Percentiles rank a stretch among this genome's conserved stretches.
Conservation (phyloP, 2,113 vertebrate species). For the Trinectes maculatus region DNA sequence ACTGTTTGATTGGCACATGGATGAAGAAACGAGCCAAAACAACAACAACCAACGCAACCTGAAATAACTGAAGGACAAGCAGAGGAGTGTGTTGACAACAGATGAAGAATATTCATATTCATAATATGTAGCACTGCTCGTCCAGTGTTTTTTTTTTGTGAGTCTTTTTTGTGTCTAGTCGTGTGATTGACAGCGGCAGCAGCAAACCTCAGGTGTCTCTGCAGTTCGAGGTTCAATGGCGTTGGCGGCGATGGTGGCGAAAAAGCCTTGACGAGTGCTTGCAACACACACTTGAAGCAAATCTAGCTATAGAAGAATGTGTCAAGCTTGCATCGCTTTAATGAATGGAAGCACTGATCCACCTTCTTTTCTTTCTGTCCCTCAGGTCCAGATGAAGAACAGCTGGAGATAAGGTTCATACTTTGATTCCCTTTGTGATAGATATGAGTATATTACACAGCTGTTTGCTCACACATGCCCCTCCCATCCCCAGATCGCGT, state of each 20-base stretch:
- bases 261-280: slow-evolving; percentile 71
- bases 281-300: slow-evolving; percentile 78
- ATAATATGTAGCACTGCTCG: slow-evolving; percentile 36
- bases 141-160: slow-evolving; percentile 37
- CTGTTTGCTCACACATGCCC: slow-evolving; percentile 65
- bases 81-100: slow-evolving; percentile 69
- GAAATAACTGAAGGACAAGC: slow-evolving; percentile 44
- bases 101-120: slow-evolving; percentile 41
- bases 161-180: slow-evolving; percentile 17
- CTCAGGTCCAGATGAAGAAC: slow-evolving; percentile 51
- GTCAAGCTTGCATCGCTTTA: slow-evolving; percentile 62
- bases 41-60: slow-evolving; percentile 26
- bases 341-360: slow-evolving; percentile 78
- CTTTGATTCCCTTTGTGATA: slow-evolving; percentile 57
- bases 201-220: slow-evolving; percentile 50
- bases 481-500: slow-evolving; percentile 37
- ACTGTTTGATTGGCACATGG: slow-evolving; percentile 67
- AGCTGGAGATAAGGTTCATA: no score
- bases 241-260: slow-evolving; percentile 26
- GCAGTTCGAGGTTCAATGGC: slow-evolving; percentile 53
- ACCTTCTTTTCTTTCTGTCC: slow-evolving; percentile 36
- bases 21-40: slow-evolving; percentile 32
- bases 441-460: slow-evolving; percentile 91
- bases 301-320: slow-evolving; percentile 72
- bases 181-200: slow-evolving; percentile 43